Percentiles rank a stretch among this genome's conserved stretches.
Conservation (phyloP, 2,888 invertebrate genomes). For the Agonopterix heracliana region DNA sequence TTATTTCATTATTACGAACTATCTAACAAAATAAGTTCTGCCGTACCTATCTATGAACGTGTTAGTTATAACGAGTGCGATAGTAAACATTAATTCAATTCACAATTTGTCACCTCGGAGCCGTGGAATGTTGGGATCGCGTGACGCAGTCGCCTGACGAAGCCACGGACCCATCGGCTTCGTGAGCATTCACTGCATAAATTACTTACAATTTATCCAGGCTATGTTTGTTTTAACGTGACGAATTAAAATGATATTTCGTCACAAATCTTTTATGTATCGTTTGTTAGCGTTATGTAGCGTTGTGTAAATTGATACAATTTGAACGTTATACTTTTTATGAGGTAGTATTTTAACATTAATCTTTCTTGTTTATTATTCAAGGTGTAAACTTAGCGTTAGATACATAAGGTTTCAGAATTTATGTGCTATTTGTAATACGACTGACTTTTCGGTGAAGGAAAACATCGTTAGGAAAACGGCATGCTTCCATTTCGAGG, state of each 20-base stretch:
- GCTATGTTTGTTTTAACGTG: conserved; percentile 31
- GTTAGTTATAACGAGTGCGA: conserved; percentile 46
- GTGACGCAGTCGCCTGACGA: conserved; percentile 48
- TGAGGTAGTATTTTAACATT: no score
- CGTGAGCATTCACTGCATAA: conserved; percentile 62
- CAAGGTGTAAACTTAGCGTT: no score
- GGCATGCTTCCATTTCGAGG: no score
- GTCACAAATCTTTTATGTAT: conserved; percentile 38
- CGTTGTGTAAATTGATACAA: no score
- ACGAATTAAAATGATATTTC: conserved; percentile 55
- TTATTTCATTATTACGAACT: background rate
- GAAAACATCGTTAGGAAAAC: no score
- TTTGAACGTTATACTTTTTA: background rate
- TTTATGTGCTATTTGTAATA: no score
- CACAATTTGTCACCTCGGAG: conserved; percentile 67
- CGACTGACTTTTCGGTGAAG: no score
- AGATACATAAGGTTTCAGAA: no score
- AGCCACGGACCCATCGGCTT: conserved; percentile 47
- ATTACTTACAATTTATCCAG: conserved; percentile 37
- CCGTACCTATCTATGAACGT: conserved; percentile 11
- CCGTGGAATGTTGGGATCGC: conserved; percentile 65
- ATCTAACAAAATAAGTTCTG: background rate
- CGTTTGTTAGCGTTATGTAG: conserved; percentile 20
- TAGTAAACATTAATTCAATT: conserved; percentile 65
- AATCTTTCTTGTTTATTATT: no score